Base-by-base conservation (phyloP, 2,888 invertebrate species). In the Prosapia bicincta region DNA sequence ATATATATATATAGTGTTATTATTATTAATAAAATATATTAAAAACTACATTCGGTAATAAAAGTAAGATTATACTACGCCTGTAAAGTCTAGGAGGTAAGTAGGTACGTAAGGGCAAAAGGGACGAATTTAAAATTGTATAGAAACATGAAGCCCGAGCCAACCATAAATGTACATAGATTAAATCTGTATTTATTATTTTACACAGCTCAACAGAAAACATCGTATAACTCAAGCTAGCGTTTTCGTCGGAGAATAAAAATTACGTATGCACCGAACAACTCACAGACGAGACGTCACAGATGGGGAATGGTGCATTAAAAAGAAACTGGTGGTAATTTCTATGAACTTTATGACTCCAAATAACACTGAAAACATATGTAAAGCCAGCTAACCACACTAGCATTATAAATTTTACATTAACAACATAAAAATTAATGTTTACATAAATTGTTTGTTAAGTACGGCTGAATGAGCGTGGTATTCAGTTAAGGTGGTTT, bases 391-490 rank as follows among this genome's bases (percentile, higher is more conserved):
- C 30, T 30, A 30, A 30, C 30, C 30, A 38, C 38, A 15, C 38
- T 13, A 5, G 38, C 13, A 54, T 20, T 54, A 54, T 54, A 54
- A 54, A 54, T 54, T 54, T 20, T 20, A 54, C 54, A 54, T 54
- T 54, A 54, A 54, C 54, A n/a, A 54, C 54, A 54, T 54, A 54
- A 54, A 54, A 54, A 54, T 54, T 54, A 54, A 54, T 54, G 54
- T 54, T 54, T 54, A 54, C 54, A 54, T 54, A 54, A 54, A 54
- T 54, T 54, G 54, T 54, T 54, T 54, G 54, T 54, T 54, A 20
- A 54, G 54, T 54, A 20, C n/a, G 20, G 3, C 54, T 20, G 54
- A 5, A 38, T 6, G 38, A 28, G 9, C 5, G 28, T 38, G 13
- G 38, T 38, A 38, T 38, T 38, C 38, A 38, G 38, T 38, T 38